phyloP scores from a whole-genome alignment of 2,888 invertebrate species.

The Cataglyphis cursor region DNA sequence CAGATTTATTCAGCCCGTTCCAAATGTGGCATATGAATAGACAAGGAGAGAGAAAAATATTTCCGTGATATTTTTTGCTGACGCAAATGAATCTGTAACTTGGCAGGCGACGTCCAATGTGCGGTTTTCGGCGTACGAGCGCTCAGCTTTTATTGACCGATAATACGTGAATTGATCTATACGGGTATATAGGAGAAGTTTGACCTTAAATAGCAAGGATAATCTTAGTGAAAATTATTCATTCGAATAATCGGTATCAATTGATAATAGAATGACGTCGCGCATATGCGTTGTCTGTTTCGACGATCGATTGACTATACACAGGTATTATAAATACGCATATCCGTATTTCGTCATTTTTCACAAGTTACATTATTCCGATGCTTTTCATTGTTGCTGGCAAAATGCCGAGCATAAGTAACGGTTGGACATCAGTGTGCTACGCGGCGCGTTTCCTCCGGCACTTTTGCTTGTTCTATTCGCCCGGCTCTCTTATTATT shows the following conservation, averaged over 20 bases:
- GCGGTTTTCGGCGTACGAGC: slow-evolving; percentile 12
- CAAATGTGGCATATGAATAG: slow-evolving; percentile 45
- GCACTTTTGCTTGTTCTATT: slow-evolving; percentile 62
- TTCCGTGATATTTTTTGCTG: slow-evolving; percentile 41
- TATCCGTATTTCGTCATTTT: slow-evolving; percentile 70
- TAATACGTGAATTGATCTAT: slow-evolving; percentile 40
- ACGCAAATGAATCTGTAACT: slow-evolving; percentile 61
- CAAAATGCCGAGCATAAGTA: slow-evolving; percentile 79
- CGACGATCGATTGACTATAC: slow-evolving; percentile 44
- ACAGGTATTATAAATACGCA: slow-evolving; percentile 31
- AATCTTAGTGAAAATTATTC: slow-evolving; percentile 24
- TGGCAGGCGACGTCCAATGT: slow-evolving; percentile 50
- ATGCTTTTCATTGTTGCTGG: slow-evolving; percentile 80
- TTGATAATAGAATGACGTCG: slow-evolving; percentile 21
- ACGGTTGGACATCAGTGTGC: slow-evolving; percentile 70
- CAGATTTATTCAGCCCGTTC: slow-evolving; percentile 39
- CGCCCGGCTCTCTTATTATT: slow-evolving; percentile 54
- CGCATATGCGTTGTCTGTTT: slow-evolving; percentile 35
- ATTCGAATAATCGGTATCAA: slow-evolving; percentile 55
- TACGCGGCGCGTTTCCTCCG: slow-evolving; percentile 62
- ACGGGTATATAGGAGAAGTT: slow-evolving; percentile 11
- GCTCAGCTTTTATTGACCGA: slow-evolving; percentile 14
- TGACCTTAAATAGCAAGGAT: background rate
- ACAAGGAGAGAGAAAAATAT: slow-evolving; percentile 50
- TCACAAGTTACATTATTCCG: slow-evolving; percentile 76